Percentiles rank a stretch among this genome's conserved stretches.
These are phyloP conservation scores for Hymenopus coronatus DNA, from an alignment of 2,888 invertebrate genomes.

Conservation along the genomic window DNA sequence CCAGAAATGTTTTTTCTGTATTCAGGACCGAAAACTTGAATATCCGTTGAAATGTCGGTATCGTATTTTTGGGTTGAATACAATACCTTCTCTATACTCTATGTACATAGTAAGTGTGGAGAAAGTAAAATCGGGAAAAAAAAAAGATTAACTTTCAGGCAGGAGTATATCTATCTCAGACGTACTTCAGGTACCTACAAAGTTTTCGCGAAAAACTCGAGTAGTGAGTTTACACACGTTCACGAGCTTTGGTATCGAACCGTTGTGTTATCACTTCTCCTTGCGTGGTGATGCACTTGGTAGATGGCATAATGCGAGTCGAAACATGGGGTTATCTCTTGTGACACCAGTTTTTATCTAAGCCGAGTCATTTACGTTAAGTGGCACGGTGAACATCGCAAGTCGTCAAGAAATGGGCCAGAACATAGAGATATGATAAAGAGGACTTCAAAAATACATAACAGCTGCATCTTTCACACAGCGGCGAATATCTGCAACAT, in stretches of 20 bases:
- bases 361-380: neutral
- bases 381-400: neutral
- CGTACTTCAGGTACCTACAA: too few relatives aligned
- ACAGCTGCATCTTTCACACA: neutral
- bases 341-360: neutral
- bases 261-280: neutral
- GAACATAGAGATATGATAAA: neutral
- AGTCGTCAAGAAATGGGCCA: neutral
- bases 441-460: neutral
- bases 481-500: neutral
- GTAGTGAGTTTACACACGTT: too few relatives aligned
- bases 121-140: too few relatives aligned
- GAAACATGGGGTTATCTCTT: neutral
- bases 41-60: too few relatives aligned
- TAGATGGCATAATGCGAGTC: neutral
- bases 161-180: too few relatives aligned
- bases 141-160: too few relatives aligned
- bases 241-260: neutral
- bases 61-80: too few relatives aligned
- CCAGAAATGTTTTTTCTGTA: too few relatives aligned
- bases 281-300: neutral
- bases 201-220: too few relatives aligned
- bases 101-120: too few relatives aligned
- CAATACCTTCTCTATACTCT: too few relatives aligned
- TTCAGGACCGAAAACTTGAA: too few relatives aligned